Evolutionary conservation across 2,888 invertebrate genomes (phyloP).

Genomic region (Deilephila porcellus): DNA sequence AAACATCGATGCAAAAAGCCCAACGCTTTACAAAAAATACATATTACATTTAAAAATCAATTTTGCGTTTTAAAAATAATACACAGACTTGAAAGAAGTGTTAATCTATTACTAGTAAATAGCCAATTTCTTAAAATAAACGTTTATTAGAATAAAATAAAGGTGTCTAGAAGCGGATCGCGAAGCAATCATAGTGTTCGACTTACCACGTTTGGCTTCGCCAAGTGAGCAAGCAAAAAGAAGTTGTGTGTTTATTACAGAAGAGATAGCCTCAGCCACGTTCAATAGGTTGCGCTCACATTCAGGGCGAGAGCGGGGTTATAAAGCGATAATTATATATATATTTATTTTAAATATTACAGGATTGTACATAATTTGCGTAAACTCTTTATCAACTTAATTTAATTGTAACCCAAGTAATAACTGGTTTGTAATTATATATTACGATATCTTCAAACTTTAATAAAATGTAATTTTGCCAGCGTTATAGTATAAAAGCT

Average conservation of each 20-base stretch:
- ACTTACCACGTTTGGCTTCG: constrained; percentile 82
- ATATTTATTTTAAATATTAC: too few relatives aligned
- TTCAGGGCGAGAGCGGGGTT: constrained; percentile 23
- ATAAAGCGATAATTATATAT: background rate
- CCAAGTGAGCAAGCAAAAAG: constrained; percentile 79
- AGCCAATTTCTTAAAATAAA: constrained; percentile 2
- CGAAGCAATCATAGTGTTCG: constrained; percentile 42
- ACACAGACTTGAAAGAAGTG: background rate
- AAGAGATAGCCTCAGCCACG: constrained; percentile 67
- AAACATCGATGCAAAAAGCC: constrained; percentile 9
- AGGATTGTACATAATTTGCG: too few relatives aligned
- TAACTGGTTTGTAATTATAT: too few relatives aligned
- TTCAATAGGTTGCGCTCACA: constrained; percentile 47
- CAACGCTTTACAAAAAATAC: background rate
- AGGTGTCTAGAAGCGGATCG: constrained; percentile 28
- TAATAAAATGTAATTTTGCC: too few relatives aligned
- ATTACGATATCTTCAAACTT: too few relatives aligned
- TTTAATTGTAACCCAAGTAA: too few relatives aligned
- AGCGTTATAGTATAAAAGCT: too few relatives aligned
- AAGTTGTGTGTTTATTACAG: constrained; percentile 73
- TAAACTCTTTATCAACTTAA: too few relatives aligned
- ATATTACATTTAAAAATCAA: background rate
- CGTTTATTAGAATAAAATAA: constrained; percentile 6
- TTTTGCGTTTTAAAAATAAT: constrained; percentile 6
- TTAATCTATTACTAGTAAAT: background rate